Base-by-base conservation (phyloP, 2,888 invertebrate genomes). In the Cotesia congregata region DNA sequence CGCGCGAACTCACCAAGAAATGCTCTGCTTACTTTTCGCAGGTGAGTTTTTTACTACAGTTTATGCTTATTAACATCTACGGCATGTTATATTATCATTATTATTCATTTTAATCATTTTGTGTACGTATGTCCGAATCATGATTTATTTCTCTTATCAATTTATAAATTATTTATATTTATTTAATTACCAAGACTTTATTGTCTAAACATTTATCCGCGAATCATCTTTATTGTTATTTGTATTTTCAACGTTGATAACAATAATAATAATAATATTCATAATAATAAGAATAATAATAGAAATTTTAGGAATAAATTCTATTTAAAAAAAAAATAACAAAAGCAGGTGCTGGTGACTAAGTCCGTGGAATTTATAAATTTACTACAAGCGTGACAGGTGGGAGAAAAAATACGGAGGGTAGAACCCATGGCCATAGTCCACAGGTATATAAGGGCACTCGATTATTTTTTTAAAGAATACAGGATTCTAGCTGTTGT, bases 1-100 rank as follows among this genome's bases (percentile, higher is more conserved):
- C 41, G 70, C 69, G 69, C 68, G 61, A 72, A 75, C 59, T 78
- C 80, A 78, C 72, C 76, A 82, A 83, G 85, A 81, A 86, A 86
- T 85, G 82, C 74, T 86, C 81, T 82, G 82, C 82, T 84, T 81
- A 83, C 81, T 85, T 82, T 83, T 86, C 82, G 84, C 86, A 85
- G 86, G 86, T 86, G 83, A 86, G 85, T 83, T 79, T 80, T 73
- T 72, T 77, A 77, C 79, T 68, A 77, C 68, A 69, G 78, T 79
- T 77, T 65, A 41, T 75, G 73, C 73, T 67, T 61, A n/a, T 69
- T 67, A 15, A 15, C 15, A 62, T 62, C 62, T 20, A 15, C 17
- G 1, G 15, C 15, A 62, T 62, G 6, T 12, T 15, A 20, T 62
- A 17, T 62, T 62, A 20, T n/a, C 12, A 62, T 17, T 30, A 62